A percentile compares a stretch with the other conserved stretches of the same genome.
Evolutionary conservation across 2,797 vertebrate species (phyloP).

Genomic region (Oophaga sylvatica): DNA sequence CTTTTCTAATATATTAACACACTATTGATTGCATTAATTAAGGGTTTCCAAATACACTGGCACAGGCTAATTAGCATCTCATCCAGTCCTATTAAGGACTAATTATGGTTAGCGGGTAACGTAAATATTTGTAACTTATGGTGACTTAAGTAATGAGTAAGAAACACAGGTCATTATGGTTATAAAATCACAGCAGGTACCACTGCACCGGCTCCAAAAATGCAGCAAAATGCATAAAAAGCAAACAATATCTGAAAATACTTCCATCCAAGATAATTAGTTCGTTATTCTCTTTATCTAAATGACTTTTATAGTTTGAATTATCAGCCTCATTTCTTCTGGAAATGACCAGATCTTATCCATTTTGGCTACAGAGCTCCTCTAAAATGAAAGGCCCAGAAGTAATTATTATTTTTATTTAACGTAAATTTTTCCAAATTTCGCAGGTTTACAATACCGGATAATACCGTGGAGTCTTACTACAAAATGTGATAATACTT

Average conservation of each 20-base stretch:
- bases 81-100: slow-evolving; percentile 1
- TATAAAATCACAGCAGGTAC: background rate
- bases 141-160: background rate
- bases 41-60: background rate
- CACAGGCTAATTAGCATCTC: slow-evolving; percentile 14
- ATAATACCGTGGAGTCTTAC: background rate
- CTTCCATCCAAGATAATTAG: background rate
- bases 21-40: slow-evolving; percentile 21
- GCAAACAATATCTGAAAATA: background rate
- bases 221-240: background rate
- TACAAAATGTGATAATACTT: background rate
- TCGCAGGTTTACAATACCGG: background rate
- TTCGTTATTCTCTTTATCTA: background rate
- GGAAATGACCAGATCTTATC: background rate
- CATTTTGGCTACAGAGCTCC: background rate
- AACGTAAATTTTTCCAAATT: background rate
- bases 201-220: background rate
- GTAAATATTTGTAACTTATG: slow-evolving; percentile 24
- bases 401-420: background rate
- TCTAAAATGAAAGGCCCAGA: background rate
- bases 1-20: slow-evolving; percentile 17
- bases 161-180: background rate
- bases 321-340: background rate
- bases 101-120: background rate
- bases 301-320: background rate